Conservation (phyloP, 2,888 invertebrate species). For the Dichetophora obliterata region DNA sequence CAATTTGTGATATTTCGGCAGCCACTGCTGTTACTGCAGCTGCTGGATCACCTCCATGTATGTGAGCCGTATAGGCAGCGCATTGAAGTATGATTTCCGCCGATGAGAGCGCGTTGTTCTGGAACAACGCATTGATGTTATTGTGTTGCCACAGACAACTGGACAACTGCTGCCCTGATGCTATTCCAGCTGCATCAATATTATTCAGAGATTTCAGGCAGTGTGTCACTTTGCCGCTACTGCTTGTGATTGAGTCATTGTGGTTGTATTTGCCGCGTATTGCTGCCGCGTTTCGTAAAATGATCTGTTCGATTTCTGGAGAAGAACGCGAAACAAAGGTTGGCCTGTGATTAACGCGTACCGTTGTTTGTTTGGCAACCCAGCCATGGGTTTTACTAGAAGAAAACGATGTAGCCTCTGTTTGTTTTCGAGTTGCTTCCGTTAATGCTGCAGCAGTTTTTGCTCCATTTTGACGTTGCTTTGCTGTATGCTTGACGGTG, state of each 20-base stretch:
- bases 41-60: constrained; percentile 26
- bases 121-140: constrained; percentile 40
- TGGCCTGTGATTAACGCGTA: not conserved
- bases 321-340: constrained; percentile 39
- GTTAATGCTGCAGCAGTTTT: not conserved
- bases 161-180: constrained; percentile 38
- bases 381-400: not conserved
- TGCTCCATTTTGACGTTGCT: not conserved
- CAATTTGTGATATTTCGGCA: constrained; percentile 20
- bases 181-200: constrained; percentile 33
- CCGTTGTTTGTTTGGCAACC: constrained; percentile 10
- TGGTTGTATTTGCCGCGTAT: constrained; percentile 33
- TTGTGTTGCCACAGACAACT: constrained; percentile 61
- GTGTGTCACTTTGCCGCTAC: not conserved
- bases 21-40: constrained; percentile 1
- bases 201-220: constrained; percentile 31
- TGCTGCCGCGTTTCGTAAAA: constrained; percentile 49
- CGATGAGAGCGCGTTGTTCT: constrained; percentile 50
- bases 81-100: constrained; percentile 62
- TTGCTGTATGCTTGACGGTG: too few relatives aligned
- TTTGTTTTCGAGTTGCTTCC: too few relatives aligned
- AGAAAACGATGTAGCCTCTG: not conserved
- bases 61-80: constrained; percentile 49
- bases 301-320: constrained; percentile 56
- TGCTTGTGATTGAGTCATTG: not conserved